Base-by-base conservation (phyloP, 2,888 invertebrate genomes). In the Plusia festucae region DNA sequence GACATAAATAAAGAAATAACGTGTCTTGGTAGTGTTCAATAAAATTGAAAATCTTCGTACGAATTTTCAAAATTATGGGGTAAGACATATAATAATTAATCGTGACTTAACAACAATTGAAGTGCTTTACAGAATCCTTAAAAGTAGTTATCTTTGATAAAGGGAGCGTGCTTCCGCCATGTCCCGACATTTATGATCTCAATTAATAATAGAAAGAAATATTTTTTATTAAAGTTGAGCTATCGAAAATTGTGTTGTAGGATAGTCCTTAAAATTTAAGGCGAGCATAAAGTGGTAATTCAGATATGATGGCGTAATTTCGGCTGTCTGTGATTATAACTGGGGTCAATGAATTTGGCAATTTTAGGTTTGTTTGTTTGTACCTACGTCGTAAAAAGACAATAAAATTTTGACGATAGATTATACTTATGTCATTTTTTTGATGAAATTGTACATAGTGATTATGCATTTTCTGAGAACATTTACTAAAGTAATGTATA, bases 361-460 rank as follows among this genome's bases (percentile, higher is more conserved):
- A 7, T n/a, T 40, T 40, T n/a, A 40, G n/a, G 40, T 40, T 40
- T 40, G n/a, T 40, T 40, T 40, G n/a, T 40, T 40, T 40, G 40
- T 15, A 1, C n/a, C n/a, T 7, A n/a, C 15, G 40, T 40, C 40
- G 40, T n/a, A 40, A 40, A 40, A n/a, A 40, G 7, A n/a, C 40
- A 40, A n/a, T n/a, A n/a, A 1, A 40, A n/a, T 40, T 40, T 40
- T n/a, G 40, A 40, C 13, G 34, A 4, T 40, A 7, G n/a, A 40
- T 40, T 40, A 40, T n/a, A n/a, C n/a, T n/a, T n/a, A n/a, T n/a
- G n/a, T n/a, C n/a, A n/a, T n/a, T n/a, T n/a, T n/a, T n/a, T n/a
- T n/a, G n/a, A n/a, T n/a, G n/a, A n/a, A n/a, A n/a, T n/a, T n/a
- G n/a, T n/a, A n/a, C n/a, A n/a, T n/a, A n/a, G n/a, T n/a, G n/a